A percentile compares a stretch with the other conserved stretches of the same genome.
These are phyloP conservation scores for Macroglossus sobrinus DNA, from an alignment of 2,113 vertebrate species.

Conservation along the genomic window DNA sequence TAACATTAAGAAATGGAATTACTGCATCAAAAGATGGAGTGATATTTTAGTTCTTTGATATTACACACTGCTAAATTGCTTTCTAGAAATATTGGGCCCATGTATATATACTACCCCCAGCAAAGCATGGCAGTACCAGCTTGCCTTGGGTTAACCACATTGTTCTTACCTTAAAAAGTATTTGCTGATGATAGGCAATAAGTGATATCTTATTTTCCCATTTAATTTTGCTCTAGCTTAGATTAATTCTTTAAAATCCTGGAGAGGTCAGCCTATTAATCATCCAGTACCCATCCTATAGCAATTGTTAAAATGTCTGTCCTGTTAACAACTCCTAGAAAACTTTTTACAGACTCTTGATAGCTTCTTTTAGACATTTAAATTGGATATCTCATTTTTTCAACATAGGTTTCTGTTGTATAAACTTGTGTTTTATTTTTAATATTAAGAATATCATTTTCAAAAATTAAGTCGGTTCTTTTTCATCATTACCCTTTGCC, in stretches of 20 bases:
- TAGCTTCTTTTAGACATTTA: background rate
- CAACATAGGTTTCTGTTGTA: background rate
- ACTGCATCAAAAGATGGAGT: background rate
- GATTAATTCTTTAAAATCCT: background rate
- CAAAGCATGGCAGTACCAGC: background rate
- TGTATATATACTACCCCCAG: background rate
- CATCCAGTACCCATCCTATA: background rate
- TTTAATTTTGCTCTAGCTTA: background rate
- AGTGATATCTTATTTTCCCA: background rate
- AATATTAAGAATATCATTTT: background rate
- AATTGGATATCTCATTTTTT: background rate
- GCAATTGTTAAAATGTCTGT: background rate
- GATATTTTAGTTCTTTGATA: background rate
- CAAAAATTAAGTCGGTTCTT: background rate
- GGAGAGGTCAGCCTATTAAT: background rate
- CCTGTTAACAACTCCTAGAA: background rate
- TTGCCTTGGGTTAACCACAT: background rate
- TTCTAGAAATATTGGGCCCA: background rate
- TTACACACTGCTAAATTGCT: background rate
- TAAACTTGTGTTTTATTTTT: background rate
- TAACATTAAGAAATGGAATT: background rate
- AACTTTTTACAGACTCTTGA: background rate
- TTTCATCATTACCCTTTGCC: background rate
- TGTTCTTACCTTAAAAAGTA: background rate
- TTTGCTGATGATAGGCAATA: background rate